phyloP scores from a whole-genome alignment of 1,140 invertebrate genomes.

The Pseudomyrmex concolor region DNA sequence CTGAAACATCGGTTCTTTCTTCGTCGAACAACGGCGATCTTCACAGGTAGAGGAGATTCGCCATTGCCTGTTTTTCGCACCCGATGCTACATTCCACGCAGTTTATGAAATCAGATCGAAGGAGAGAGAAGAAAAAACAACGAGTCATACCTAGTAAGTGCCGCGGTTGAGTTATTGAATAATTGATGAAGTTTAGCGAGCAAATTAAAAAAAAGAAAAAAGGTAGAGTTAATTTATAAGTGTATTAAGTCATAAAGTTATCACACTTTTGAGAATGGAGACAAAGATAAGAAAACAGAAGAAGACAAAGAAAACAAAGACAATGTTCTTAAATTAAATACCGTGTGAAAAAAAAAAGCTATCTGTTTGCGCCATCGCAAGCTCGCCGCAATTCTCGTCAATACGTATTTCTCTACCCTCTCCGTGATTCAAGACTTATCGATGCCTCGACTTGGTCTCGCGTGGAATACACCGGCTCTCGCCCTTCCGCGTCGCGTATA shows the following conservation, averaged over 20 bases:
- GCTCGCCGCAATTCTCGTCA: not conserved
- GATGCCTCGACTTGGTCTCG: not conserved
- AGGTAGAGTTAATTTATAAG: too few relatives aligned
- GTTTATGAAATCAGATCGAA: not conserved
- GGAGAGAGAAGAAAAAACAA: not conserved
- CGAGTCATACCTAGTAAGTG: too few relatives aligned
- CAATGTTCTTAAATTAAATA: not conserved
- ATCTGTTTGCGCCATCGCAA: not conserved
- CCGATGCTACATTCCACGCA: too few relatives aligned
- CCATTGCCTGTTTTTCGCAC: too few relatives aligned
- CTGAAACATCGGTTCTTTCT: too few relatives aligned
- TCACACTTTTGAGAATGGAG: not conserved
- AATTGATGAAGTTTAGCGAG: too few relatives aligned
- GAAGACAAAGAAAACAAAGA: too few relatives aligned
- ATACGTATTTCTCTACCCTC: not conserved
- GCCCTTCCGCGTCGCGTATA: slow-evolving; percentile 18
- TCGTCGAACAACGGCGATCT: too few relatives aligned
- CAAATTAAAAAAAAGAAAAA: too few relatives aligned
- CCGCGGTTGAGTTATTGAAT: too few relatives aligned
- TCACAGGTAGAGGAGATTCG: too few relatives aligned
- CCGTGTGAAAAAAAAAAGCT: not conserved
- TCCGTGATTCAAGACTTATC: slow-evolving; percentile 5
- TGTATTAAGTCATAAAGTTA: too few relatives aligned
- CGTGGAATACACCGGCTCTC: not conserved
- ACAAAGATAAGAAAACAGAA: not conserved